phyloP scores from a whole-genome alignment of 2,888 invertebrate genomes.

The Poecilobothrus nobilitatus region DNA sequence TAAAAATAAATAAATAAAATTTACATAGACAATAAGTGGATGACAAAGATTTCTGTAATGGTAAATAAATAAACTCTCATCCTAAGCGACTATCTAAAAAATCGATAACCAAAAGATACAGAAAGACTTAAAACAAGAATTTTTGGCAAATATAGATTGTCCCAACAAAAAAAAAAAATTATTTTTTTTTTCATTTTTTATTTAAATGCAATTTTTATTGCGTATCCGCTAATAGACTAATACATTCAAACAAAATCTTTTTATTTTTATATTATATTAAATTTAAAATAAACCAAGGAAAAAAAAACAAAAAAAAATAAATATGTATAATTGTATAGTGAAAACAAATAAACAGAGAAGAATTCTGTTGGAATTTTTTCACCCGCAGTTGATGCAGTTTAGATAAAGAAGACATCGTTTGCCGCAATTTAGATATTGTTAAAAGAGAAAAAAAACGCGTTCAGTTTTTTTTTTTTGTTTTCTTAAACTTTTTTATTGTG shows the following conservation, averaged over 20 bases:
- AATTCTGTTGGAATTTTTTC: conserved; percentile 1
- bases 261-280: neutral
- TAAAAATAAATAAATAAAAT: no score
- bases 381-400: conserved; percentile 6
- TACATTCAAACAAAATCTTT: neutral
- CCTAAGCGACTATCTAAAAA: no score
- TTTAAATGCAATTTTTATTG: neutral
- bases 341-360: neutral
- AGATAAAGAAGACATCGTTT: conserved; percentile 4
- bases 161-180: no score
- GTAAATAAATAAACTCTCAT: no score
- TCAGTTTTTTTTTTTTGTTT: neutral
- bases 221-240: neutral
- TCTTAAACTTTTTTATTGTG: neutral
- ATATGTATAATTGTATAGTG: no score
- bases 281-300: neutral
- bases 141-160: no score
- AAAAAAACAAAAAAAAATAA: neutral
- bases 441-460: neutral
- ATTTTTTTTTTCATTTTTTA: no score
- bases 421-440: neutral
- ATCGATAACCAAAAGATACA: no score
- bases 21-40: no score
- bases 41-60: no score
- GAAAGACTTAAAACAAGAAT: no score